Evolutionary conservation across 2,888 invertebrate species (phyloP), one percentile per base, ranked within the genome.

Genomic region (Tryphoninae sp.): DNA sequence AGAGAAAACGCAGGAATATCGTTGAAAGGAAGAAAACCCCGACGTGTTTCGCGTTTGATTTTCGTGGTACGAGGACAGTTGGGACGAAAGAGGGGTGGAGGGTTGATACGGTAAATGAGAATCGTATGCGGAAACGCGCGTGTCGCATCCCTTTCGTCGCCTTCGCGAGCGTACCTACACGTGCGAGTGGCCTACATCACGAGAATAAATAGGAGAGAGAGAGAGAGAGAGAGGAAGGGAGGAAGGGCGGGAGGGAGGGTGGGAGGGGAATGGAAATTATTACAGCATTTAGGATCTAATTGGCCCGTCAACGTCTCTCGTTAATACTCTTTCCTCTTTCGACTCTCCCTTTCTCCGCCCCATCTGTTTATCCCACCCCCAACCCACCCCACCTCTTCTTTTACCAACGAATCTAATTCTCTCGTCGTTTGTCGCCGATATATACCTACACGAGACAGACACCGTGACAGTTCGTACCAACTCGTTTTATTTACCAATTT

Each of bases 301-400:
- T 91, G 89, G 89, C 85, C 88, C 88, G 90, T 91, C 90, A 90
- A 87, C 88, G 89, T 89, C 89, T 89, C 89, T 90, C 88, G 89
- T 90, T 90, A 89, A 87, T 40, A 45, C 11, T 80, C 68, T 80
- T 69, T 74, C 77, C 77, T 75, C 33, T 75, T 79, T 64, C 53
- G 49, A n/a, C 33, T 74, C 83, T 45, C 80, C 78, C 65, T 73
- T 69, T 72, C 67, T 33, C 49, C 80, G 33, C 53, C 58, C 73
- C 73, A 61, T 61, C 76, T 62, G 73, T 81, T 77, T 73, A 72
- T 81, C 67, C 72, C 51, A 7, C n/a, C 23, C 9, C 64, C 3
- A 16, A 33, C 16, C 49, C 80, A 55, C 33, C 65, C 72, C 65
- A n/a, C 53, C 69, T 64, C 74, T 42, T 62, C 59, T 55, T 51